These are phyloP conservation scores for Eumaeus atala DNA, from an alignment of 1,140 invertebrate genomes.

Conservation along the genomic window DNA sequence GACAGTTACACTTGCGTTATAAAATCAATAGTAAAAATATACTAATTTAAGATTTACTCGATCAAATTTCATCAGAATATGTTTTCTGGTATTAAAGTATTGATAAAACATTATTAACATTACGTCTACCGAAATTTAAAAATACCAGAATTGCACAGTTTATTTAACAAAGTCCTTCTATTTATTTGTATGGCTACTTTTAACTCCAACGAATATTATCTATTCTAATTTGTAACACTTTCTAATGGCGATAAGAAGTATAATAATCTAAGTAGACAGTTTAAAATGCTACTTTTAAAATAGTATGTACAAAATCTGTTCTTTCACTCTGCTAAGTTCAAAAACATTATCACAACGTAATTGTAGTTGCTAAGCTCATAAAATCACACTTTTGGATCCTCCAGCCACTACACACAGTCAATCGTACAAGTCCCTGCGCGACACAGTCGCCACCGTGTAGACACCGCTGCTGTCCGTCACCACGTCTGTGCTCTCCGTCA, in stretches of 20 bases:
- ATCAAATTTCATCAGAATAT: too few relatives aligned
- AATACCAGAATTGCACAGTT: background rate
- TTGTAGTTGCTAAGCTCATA: background rate
- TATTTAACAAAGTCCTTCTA: background rate
- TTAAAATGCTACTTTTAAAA: background rate
- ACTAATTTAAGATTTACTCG: too few relatives aligned
- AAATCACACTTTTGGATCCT: constrained; percentile 5
- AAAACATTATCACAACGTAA: background rate
- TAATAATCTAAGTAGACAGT: too few relatives aligned
- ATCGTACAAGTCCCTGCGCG: constrained; percentile 57
- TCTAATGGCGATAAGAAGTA: too few relatives aligned
- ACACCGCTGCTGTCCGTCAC: constrained; percentile 61
- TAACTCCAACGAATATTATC: background rate
- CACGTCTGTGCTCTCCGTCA: constrained; percentile 66
- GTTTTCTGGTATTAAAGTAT: too few relatives aligned
- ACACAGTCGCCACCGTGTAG: constrained; percentile 53
- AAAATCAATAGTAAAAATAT: too few relatives aligned
- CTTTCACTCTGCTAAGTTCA: background rate
- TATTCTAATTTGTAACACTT: background rate
- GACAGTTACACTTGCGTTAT: too few relatives aligned
- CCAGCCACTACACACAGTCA: constrained; percentile 20
- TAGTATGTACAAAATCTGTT: constrained; percentile 7
- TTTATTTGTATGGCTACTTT: background rate
- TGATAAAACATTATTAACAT: background rate
- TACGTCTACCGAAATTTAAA: background rate